phyloP scores from a whole-genome alignment of 2,113 vertebrate genomes.

The Pao palembangensis region DNA sequence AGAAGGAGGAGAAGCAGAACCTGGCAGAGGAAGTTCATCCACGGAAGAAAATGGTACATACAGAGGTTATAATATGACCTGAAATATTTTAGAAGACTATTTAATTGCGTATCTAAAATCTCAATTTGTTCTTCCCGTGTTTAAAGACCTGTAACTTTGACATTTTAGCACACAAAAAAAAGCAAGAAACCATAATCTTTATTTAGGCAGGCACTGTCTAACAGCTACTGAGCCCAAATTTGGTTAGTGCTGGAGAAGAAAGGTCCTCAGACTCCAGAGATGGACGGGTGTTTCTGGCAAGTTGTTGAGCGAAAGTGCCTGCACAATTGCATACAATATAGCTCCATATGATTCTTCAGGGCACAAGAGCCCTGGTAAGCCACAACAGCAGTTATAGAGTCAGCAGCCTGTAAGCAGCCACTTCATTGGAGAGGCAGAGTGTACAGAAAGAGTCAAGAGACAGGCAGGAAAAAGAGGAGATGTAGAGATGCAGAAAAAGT shows the following conservation, averaged over 20 bases:
- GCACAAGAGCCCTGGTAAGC: slow-evolving; percentile 46
- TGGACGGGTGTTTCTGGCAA: slow-evolving; percentile 10
- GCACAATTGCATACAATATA: slow-evolving; percentile 52
- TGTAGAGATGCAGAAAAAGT: background rate
- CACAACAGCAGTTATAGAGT: slow-evolving; percentile 51
- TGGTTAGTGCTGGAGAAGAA: slow-evolving; percentile 5
- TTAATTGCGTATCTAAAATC: background rate
- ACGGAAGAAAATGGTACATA: background rate
- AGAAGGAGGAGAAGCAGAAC: slow-evolving; percentile 20
- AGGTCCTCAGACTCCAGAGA: slow-evolving; percentile 17
- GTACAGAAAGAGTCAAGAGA: slow-evolving; percentile 30
- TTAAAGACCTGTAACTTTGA: background rate
- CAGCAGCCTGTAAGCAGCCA: slow-evolving; percentile 44
- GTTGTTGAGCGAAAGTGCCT: slow-evolving; percentile 43
- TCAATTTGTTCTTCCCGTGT: background rate
- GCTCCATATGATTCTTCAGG: slow-evolving; percentile 52
- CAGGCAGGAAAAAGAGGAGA: background rate
- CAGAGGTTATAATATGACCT: background rate
- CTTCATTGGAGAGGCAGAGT: slow-evolving; percentile 59
- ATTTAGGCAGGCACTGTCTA: background rate
- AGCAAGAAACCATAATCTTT: background rate
- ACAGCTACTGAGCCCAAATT: slow-evolving; percentile 5
- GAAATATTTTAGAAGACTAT: too few relatives aligned
- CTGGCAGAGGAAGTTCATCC: slow-evolving; percentile 20
- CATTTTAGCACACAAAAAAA: background rate